phyloP scores from a whole-genome alignment of 1,140 invertebrate species.

The Pogonognathellus flavescens region DNA sequence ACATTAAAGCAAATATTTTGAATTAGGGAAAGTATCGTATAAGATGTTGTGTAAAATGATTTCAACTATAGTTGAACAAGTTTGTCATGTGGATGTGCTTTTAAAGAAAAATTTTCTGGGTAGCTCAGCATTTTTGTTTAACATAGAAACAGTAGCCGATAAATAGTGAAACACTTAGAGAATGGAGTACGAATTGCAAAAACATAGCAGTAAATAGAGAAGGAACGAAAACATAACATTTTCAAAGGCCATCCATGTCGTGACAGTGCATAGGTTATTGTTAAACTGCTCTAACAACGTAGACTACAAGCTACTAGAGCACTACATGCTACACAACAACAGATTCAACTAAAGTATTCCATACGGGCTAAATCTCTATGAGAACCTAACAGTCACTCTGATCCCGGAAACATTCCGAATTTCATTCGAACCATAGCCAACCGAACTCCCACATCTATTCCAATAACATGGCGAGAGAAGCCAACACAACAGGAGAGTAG shows the following conservation, averaged over 20 bases:
- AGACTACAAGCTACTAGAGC: too few relatives aligned
- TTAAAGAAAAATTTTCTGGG: too few relatives aligned
- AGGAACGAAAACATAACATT: not conserved
- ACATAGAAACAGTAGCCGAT: not conserved
- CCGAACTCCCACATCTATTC: not conserved
- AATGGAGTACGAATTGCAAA: constrained; percentile 8
- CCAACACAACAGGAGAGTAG: too few relatives aligned
- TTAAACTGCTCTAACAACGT: not conserved
- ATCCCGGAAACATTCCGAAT: constrained; percentile 38
- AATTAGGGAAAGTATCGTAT: too few relatives aligned
- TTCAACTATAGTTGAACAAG: too few relatives aligned
- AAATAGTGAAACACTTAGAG: constrained; percentile 11
- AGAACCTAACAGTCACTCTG: constrained; percentile 1
- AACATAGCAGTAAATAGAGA: constrained; percentile 22
- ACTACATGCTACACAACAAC: too few relatives aligned
- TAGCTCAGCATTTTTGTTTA: too few relatives aligned
- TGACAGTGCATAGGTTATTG: constrained; percentile 29
- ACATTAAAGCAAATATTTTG: too few relatives aligned
- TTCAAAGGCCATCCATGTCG: not conserved
- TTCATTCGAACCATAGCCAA: not conserved
- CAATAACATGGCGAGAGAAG: not conserved
- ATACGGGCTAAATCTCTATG: too few relatives aligned
- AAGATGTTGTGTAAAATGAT: too few relatives aligned
- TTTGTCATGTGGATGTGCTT: too few relatives aligned
- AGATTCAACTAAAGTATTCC: too few relatives aligned